Base-by-base conservation (phyloP, 37 sponge, comb jelly and placozoan genomes). In the Chondrilla cf. caribensis region DNA sequence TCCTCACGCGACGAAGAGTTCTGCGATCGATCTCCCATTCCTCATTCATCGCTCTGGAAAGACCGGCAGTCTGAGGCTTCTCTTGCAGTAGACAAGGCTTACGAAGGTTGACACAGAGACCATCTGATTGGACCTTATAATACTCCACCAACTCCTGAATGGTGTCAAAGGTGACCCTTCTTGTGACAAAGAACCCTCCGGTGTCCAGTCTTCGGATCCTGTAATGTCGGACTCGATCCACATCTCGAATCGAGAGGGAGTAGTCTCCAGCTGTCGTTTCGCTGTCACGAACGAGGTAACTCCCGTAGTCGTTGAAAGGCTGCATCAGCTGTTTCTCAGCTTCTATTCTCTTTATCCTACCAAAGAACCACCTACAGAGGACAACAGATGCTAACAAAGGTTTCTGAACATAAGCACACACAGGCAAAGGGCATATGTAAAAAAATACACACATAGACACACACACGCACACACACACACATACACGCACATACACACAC, bases 241-340 rank as follows among this genome's bases (percentile, higher is more conserved):
- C 54, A 75, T 93, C 94, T 31, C 96, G 80, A 26, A 98, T 81
- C 2, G 92, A 91, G 58, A 98, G 93, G n/a, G 97, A 91, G 80
- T 78, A 98, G 60, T 94, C 99, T 1, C 97, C 97, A 54, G 96
- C 93, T 41, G 93, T 89, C 0, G 94, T 95, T 72, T 98, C 99
- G 75, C 94, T 91, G 67, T 98, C 96, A 41, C 99, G 86, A n/a
- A 98, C 82, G 32, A 98, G 94, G 84, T 84, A 98, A 15, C 92
- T 81, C 1, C 97, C 99, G 24, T 78, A 65, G 1, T 58, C 36
- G 66, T 98, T 94, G 68, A 85, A 87, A 8, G 77, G 40, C 58
- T 84, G 87, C 85, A 93, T 83, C 29, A 98, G 86, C 78, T 91
- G 90, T 42, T 92, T 93, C 86, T 98, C 99, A 36, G 99, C 99